Conservation (phyloP, 1,140 invertebrate species). For the Hylaeus volcanicus region DNA sequence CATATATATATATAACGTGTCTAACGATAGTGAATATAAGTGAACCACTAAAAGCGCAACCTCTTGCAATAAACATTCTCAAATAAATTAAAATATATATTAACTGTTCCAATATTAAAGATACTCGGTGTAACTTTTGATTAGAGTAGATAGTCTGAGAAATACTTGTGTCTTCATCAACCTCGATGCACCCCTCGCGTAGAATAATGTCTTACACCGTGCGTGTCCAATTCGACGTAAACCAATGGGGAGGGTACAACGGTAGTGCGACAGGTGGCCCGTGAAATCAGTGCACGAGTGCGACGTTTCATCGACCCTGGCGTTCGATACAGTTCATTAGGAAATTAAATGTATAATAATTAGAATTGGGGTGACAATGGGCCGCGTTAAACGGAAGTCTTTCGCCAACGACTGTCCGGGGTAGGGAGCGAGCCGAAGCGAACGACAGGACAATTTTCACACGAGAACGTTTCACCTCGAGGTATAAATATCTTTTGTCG, state of each 20-base stretch:
- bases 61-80: too few species aligned
- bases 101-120: too few species aligned
- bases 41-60: too few species aligned
- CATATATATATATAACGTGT: too few species aligned
- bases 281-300: slow-evolving; percentile 79
- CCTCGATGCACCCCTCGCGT: slow-evolving; percentile 56
- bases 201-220: slow-evolving; percentile 75
- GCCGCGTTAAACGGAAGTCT: slow-evolving; percentile 44
- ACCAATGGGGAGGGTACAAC: slow-evolving; percentile 69
- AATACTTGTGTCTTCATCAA: slow-evolving; percentile 16
- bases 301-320: slow-evolving; percentile 65
- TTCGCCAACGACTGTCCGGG: neutral
- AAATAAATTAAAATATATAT: too few species aligned
- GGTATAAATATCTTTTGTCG: neutral
- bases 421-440: too few species aligned
- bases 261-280: slow-evolving; percentile 78
- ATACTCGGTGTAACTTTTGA: neutral
- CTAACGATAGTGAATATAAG: too few species aligned
- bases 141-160: neutral
- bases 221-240: slow-evolving; percentile 75
- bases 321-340: slow-evolving; percentile 75
- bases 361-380: slow-evolving; percentile 58
- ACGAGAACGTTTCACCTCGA: neutral
- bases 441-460: neutral
- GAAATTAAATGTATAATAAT: slow-evolving; percentile 73